Percentiles rank a stretch among this genome's conserved stretches.
Evolutionary conservation across 2,113 vertebrate species (phyloP).

Genomic region (Cyprinodon brontotheroides): DNA sequence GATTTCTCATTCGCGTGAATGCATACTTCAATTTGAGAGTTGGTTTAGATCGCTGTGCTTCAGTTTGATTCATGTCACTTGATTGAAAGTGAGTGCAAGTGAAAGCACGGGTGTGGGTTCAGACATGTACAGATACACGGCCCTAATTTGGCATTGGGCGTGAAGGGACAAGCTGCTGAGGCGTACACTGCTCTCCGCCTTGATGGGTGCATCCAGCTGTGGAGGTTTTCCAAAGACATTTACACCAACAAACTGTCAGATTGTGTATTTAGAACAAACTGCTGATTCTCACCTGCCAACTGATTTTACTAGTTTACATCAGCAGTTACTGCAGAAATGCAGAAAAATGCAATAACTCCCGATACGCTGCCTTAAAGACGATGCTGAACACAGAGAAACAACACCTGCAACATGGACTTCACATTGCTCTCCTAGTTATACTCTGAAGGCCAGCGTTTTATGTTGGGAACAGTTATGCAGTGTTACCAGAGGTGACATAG

Average conservation of each 20-base stretch:
- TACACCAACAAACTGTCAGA: slow-evolving; percentile 6
- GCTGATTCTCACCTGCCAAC: slow-evolving; percentile 3
- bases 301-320: slow-evolving; percentile 13
- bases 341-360: neutral
- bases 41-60: neutral
- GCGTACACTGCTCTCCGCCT: slow-evolving; percentile 18
- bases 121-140: slow-evolving; percentile 17
- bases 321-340: neutral
- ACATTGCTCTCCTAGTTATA: neutral
- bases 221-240: slow-evolving; percentile 32
- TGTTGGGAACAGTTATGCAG: slow-evolving; percentile 75
- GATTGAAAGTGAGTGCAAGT: too few species aligned
- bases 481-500: slow-evolving; percentile 66
- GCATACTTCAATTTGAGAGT: neutral
- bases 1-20: neutral
- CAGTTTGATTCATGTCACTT: neutral
- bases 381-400: neutral
- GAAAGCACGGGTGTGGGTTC: slow-evolving; percentile 11
- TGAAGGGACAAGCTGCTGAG: slow-evolving; percentile 35
- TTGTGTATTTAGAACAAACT: neutral
- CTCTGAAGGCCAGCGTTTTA: slow-evolving; percentile 30
- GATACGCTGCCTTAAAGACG: slow-evolving; percentile 3
- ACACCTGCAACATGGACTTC: neutral
- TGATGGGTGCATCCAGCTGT: slow-evolving; percentile 53
- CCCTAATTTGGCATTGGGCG: slow-evolving; percentile 24